Conservation (phyloP, 2,888 invertebrate species). For the Brachylomia viminalis region DNA sequence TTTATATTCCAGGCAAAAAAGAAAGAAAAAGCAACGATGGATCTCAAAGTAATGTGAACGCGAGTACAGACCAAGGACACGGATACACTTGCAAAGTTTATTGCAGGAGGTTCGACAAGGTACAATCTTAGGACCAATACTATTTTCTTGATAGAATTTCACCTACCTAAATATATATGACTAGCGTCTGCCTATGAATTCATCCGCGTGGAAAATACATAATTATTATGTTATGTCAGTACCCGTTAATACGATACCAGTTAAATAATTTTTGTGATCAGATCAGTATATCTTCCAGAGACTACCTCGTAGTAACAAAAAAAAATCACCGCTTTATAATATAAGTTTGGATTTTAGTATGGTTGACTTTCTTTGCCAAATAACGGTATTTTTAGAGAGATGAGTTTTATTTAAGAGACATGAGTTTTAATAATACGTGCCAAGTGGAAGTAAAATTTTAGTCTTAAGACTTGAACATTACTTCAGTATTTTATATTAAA, state of each 20-base stretch:
- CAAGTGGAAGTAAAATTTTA: background rate
- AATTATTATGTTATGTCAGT: too few relatives aligned
- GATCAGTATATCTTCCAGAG: background rate
- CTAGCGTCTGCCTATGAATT: background rate
- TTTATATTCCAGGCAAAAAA: slow-evolving; percentile 78
- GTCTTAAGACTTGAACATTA: background rate
- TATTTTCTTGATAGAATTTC: background rate
- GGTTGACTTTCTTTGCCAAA: background rate
- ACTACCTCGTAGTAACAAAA: background rate
- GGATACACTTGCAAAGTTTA: slow-evolving; percentile 90
- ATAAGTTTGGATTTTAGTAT: background rate
- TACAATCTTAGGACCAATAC: slow-evolving; percentile 60
- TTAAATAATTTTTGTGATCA: background rate
- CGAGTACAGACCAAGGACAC: slow-evolving; percentile 85
- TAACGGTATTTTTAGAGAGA: background rate
- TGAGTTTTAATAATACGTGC: background rate
- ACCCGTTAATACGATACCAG: too few relatives aligned
- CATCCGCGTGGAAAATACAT: background rate
- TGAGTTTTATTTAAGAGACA: background rate
- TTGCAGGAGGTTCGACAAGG: slow-evolving; percentile 86
- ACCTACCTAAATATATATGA: background rate
- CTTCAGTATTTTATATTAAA: background rate
- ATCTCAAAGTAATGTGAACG: slow-evolving; percentile 82
- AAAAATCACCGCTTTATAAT: background rate
- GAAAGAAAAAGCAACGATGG: slow-evolving; percentile 84